Base-by-base conservation (phyloP, 2,888 invertebrate genomes). In the Eucera pruinosa region DNA sequence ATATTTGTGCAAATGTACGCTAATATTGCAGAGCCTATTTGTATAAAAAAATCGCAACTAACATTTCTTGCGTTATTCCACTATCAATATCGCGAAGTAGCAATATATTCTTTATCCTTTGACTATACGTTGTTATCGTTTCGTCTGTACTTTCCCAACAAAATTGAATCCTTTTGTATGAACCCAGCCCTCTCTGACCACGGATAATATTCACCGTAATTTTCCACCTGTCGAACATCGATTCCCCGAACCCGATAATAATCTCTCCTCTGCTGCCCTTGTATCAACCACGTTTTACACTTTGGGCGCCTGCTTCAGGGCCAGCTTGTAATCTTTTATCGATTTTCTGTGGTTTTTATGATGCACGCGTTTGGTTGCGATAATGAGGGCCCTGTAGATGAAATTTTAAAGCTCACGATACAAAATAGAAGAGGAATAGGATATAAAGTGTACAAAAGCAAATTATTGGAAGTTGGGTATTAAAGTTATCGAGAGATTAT, bases 151-250 rank as follows among this genome's bases (percentile, higher is more conserved):
- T 61, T 65, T 60, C 33, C 11, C 47, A 45, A 20, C 55, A 64
- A 78, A 76, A 78, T 78, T 78, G 76, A 78, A 69, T 69, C 64
- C 76, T 23, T 75, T 78, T 69, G 60, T 78, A 30, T 18, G 39
- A 58, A 43, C 23, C 69, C 15, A 36, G 5, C 23, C 47, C 39
- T 41, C 27, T 25, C n/a, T 15, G 47, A 7, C 15, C 58, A 13
- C 57, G 11, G 67, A 77, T 77, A 74, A 77, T 77, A 64, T 74
- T 64, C 77, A 41, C 61, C 50, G 61, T 76, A 76, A 76, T 76
- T 76, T 76, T 76, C 76, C 61, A 61, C 66, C 48, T 72, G 61
- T 48, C 72, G 76, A 36, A 72, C 72, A 72, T 76, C 75, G 75
- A 75, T 75, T 41, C 43, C 57, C 27, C 23, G 43, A 9, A 11